Evolutionary conservation across 1,140 invertebrate species (phyloP).

Genomic region (Brachionus rotundiformis): DNA sequence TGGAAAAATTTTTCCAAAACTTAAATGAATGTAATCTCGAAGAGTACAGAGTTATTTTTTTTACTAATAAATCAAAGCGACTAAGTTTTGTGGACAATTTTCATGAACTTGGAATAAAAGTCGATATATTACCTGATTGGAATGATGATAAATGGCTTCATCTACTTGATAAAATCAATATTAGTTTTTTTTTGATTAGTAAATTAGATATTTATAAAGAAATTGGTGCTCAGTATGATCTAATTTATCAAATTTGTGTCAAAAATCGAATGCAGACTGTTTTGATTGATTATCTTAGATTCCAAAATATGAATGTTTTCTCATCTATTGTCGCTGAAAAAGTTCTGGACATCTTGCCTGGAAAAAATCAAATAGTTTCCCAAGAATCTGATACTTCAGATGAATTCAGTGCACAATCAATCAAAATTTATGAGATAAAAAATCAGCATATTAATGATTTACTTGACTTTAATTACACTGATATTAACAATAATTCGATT

Average conservation of each 20-base stretch:
- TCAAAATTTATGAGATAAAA: background rate
- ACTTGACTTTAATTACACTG: background rate
- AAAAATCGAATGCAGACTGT: background rate
- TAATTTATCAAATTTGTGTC: background rate
- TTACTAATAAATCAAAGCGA: background rate
- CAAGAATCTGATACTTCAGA: background rate
- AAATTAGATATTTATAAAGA: background rate
- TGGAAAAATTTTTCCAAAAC: background rate
- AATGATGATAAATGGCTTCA: background rate
- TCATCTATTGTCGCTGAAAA: background rate
- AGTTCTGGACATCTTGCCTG: background rate
- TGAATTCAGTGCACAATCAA: background rate
- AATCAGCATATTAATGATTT: background rate
- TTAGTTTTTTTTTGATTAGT: background rate
- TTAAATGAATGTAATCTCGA: background rate
- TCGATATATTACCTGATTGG: background rate
- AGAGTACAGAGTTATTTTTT: background rate
- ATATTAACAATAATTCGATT: background rate
- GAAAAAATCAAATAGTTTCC: background rate
- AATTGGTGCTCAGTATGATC: background rate
- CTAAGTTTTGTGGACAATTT: background rate
- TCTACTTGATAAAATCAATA: background rate
- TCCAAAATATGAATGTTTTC: constrained; percentile 1
- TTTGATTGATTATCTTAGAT: background rate
- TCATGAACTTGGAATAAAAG: background rate